Base-by-base conservation (phyloP, 2,113 vertebrate genomes). In the Meleagris gallopavo region DNA sequence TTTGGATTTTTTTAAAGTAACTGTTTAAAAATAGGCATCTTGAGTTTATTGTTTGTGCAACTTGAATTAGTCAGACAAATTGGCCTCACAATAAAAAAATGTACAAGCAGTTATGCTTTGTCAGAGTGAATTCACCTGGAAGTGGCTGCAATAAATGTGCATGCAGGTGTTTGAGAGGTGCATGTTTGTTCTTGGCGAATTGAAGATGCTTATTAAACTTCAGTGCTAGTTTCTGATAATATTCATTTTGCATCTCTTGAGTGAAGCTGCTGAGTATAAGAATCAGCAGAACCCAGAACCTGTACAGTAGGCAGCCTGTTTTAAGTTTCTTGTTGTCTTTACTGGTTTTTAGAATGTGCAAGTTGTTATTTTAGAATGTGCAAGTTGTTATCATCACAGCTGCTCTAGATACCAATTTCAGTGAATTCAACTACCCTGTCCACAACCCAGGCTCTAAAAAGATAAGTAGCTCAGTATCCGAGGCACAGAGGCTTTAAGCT, bases 11-110 rank as follows among this genome's bases (percentile, higher is more conserved):
- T 72, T 86, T 82, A 16, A 27, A 36, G 22, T 72, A 75, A 58
- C 25, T 60, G 8, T 74, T 85, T 89, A 73, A 66, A 89, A 95
- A 89, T 83, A 86, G 76, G 2, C 7, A 6, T 27, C 12, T 75
- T 43, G 52, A 7, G 36, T 80, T 91, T 86, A 36, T 60, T 61
- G 24, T 67, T 85, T 2, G 4, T 88, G 70, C 64, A 48, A 54
- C 34, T 78, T 71, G 65, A 65, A 45, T 91, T 90, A 89, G 79
- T 93, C 85, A 77, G 29, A 29, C 0, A 1, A 34, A 70, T 52
- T 80, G 57, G 32, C 85, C 12, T 80, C 60, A 30, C 11, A 80
- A 41, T 64, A 90, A 81, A 81, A 67, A 91, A 91, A 57, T 29
- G 46, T 48, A 69, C 12, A 57, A 75, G 82, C 55, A 86, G 38